A percentile compares a stretch with the other conserved stretches of the same genome.
Evolutionary conservation across 2,797 vertebrate genomes (phyloP).

Genomic region (Cygnus olor): DNA sequence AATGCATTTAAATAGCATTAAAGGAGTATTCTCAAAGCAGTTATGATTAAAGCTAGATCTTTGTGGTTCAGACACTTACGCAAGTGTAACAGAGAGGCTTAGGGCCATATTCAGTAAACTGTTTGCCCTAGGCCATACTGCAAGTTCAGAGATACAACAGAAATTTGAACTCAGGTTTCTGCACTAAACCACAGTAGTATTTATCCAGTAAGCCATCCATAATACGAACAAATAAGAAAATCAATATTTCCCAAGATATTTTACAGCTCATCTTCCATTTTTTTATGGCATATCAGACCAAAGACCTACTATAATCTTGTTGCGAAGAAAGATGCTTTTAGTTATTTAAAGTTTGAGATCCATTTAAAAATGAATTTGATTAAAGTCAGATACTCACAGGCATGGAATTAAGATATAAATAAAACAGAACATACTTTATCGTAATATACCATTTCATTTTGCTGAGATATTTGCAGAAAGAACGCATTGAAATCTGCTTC

Average conservation of each 20-base stretch:
- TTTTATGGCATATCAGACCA: background rate
- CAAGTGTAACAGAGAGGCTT: background rate
- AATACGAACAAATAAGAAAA: background rate
- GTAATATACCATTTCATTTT: background rate
- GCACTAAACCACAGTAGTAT: background rate
- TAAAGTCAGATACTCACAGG: background rate
- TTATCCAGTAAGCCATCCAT: background rate
- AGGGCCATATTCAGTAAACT: background rate
- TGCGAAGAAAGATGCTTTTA: background rate
- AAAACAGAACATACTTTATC: background rate
- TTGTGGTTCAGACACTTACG: background rate
- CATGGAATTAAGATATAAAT: background rate
- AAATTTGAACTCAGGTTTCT: background rate
- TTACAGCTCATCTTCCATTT: background rate
- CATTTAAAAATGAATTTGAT: background rate
- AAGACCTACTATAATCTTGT: background rate
- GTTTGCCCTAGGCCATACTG: background rate
- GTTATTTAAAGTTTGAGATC: conserved; percentile 18
- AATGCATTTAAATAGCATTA: conserved; percentile 18
- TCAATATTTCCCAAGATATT: background rate
- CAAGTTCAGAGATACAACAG: background rate
- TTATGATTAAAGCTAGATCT: background rate
- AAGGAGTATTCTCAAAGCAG: background rate
- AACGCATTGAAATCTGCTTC: background rate
- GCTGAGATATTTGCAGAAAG: background rate